Percentiles rank a stretch among this genome's conserved stretches.
Evolutionary conservation across 1,140 invertebrate species (phyloP).

Genomic region (Drosophila subobscura): DNA sequence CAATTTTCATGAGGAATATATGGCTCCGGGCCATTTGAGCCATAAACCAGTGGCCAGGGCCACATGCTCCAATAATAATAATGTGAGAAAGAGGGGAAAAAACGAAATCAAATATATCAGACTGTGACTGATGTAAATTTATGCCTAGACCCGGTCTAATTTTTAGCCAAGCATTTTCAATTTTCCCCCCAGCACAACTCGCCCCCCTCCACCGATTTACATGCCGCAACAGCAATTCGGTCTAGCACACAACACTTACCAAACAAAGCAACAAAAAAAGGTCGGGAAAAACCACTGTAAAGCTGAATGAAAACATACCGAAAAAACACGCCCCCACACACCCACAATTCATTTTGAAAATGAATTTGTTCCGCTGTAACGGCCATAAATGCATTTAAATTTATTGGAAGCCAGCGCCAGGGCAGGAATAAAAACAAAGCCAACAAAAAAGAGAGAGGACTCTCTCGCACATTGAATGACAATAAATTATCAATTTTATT

Average conservation of each 20-base stretch:
- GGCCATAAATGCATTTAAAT: slow-evolving; percentile 82
- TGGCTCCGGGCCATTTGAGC: slow-evolving; percentile 47
- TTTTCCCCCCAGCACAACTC: slow-evolving; percentile 38
- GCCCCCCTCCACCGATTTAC: slow-evolving; percentile 49
- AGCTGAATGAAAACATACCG: slow-evolving; percentile 38
- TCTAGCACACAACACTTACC: slow-evolving; percentile 33
- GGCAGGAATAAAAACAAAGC: slow-evolving; percentile 34
- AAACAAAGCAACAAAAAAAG: slow-evolving; percentile 20
- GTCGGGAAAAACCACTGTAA: slow-evolving; percentile 5
- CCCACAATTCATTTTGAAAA: slow-evolving; percentile 78
- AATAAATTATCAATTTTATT: slow-evolving; percentile 83
- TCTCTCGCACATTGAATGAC: slow-evolving; percentile 76
- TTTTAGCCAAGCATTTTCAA: slow-evolving; percentile 69
- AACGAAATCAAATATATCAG: slow-evolving; percentile 38
- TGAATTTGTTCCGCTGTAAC: slow-evolving; percentile 81
- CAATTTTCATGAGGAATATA: slow-evolving; percentile 68
- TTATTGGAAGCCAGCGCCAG: slow-evolving; percentile 71
- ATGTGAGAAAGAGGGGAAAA: slow-evolving; percentile 7
- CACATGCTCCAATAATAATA: slow-evolving; percentile 58
- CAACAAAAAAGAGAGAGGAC: slow-evolving; percentile 28
- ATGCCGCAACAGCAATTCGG: slow-evolving; percentile 45
- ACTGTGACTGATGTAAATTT: slow-evolving; percentile 75
- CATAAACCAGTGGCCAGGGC: slow-evolving; percentile 69
- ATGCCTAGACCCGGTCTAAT: slow-evolving; percentile 68
- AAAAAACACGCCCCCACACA: slow-evolving; percentile 35